Evolutionary conservation across 1,140 invertebrate species (phyloP).

Genomic region (Drosophila sp.): DNA sequence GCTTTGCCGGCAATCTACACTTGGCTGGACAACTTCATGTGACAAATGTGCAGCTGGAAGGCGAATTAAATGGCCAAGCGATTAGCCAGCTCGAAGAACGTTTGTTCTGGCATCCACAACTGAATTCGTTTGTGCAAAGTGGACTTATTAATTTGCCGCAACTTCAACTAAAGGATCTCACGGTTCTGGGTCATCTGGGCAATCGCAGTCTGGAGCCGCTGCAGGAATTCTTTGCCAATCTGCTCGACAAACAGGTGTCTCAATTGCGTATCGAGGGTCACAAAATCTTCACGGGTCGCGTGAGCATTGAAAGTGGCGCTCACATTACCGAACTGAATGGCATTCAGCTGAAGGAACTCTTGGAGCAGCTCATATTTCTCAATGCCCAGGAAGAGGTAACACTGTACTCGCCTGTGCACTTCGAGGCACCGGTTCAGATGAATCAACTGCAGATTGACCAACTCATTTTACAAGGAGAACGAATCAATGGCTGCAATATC

Average conservation of each 20-base stretch:
- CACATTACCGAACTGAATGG: conserved; percentile 56
- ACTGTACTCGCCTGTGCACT: conserved; percentile 51
- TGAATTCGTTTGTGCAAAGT: conserved; percentile 49
- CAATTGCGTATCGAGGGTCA: conserved; percentile 29
- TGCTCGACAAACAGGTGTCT: conserved; percentile 55
- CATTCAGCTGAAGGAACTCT: conserved; percentile 39
- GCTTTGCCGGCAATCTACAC: conserved; percentile 51
- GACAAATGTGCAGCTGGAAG: conserved; percentile 46
- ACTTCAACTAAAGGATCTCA: conserved; percentile 45
- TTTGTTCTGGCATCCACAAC: conserved; percentile 41
- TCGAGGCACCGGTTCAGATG: conserved; percentile 43
- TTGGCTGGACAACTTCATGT: conserved; percentile 55
- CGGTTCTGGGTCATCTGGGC: conserved; percentile 61
- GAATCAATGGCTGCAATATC: conserved; percentile 63
- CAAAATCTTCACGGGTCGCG: conserved; percentile 69
- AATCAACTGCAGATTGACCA: conserved; percentile 17
- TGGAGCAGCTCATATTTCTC: conserved; percentile 52
- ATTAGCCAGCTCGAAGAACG: conserved; percentile 30
- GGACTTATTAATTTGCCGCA: conserved; percentile 32
- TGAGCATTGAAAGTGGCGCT: conserved; percentile 52
- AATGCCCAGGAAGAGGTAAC: conserved; percentile 32
- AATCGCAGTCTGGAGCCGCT: conserved; percentile 43
- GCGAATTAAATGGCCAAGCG: conserved; percentile 35
- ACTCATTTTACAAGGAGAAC: conserved; percentile 29
- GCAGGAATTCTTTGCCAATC: conserved; percentile 54